Evolutionary conservation across 1,140 invertebrate genomes (phyloP).

Genomic region (Drosophila ohnishii): DNA sequence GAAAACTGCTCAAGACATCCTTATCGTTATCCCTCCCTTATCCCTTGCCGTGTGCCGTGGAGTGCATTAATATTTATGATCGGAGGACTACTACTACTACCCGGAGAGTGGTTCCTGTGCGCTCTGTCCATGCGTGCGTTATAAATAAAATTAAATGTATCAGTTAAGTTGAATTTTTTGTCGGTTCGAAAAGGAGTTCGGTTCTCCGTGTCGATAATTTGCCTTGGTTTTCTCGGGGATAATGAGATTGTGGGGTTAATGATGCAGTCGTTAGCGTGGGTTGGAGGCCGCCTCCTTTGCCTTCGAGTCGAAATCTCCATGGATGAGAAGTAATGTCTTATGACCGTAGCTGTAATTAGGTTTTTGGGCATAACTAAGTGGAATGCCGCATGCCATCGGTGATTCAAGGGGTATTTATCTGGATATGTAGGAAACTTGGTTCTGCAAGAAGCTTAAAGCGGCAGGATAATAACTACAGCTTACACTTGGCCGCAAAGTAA

Average conservation of each 20-base stretch:
- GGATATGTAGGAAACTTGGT: not conserved
- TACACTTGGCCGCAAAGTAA: not conserved
- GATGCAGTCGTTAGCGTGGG: conserved; percentile 65
- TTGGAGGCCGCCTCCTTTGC: not conserved
- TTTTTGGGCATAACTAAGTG: conserved; percentile 49
- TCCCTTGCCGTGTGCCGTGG: conserved; percentile 6
- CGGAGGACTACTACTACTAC: conserved; percentile 32
- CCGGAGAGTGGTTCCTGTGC: conserved; percentile 16
- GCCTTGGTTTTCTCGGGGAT: conserved; percentile 51
- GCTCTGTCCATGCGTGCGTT: conserved; percentile 69
- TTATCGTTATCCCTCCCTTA: conserved; percentile 18
- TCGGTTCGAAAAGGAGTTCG: conserved; percentile 15
- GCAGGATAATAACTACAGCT: not conserved
- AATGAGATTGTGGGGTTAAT: conserved; percentile 71
- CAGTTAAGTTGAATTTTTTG: conserved; percentile 61
- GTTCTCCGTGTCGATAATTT: conserved; percentile 63
- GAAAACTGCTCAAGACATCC: conserved; percentile 17
- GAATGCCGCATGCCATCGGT: conserved; percentile 17
- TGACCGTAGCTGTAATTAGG: conserved; percentile 44
- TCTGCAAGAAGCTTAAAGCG: not conserved
- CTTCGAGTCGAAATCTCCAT: not conserved
- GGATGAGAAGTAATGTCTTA: conserved; percentile 50
- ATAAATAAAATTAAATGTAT: conserved; percentile 82
- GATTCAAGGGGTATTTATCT: conserved; percentile 12
- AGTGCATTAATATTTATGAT: conserved; percentile 79